Base-by-base conservation (phyloP, 2,113 vertebrate species). In the Pelecanoides urinatrix region DNA sequence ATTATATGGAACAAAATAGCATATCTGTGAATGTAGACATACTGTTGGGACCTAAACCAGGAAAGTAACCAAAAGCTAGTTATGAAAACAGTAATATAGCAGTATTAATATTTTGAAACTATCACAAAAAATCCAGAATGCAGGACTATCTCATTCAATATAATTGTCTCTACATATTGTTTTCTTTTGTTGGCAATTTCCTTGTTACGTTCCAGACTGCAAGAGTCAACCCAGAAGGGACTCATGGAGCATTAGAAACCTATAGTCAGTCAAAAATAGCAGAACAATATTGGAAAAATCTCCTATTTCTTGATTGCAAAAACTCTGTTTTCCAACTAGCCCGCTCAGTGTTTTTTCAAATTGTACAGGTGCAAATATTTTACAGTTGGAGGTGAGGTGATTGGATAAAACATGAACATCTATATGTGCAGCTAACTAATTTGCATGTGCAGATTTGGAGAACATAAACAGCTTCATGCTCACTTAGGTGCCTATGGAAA, bases 381-480 rank as follows among this genome's bases (percentile, higher is more conserved):
- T 77, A 53, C 42, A 52, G 38, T 71, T 71, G 19, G 55, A 59
- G 56, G 36, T 83, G 30, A 95, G 63, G 30, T 26, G 49, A 67
- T 17, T 84, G 25, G 25, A 15, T 65, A 59, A 13, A 55, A 90
- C 77, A 27, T 15, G 7, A 70, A 29, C 18, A 59, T 70, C 70
- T 93, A 1, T 32, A 22, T 72, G 30, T 61, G 15, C n/a, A 86
- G 50, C 58, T 88, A 72, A 67, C 44, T 81, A 29, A 86, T 92
- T 75, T 94, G 40, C 67, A 40, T 80, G 67, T 86, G 59, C 47
- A 71, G 67, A 86, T 75, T 96, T 92, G 63, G 75, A 77, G 86
- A 92, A 83, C 6, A 5, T 94, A 86, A 97, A 88, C 92, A 77
- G 40, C 55, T 95, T 96, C 94, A 91, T 96, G 86, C 86, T 95